phyloP scores from a whole-genome alignment of 2,113 vertebrate species.

The Procavia capensis region DNA sequence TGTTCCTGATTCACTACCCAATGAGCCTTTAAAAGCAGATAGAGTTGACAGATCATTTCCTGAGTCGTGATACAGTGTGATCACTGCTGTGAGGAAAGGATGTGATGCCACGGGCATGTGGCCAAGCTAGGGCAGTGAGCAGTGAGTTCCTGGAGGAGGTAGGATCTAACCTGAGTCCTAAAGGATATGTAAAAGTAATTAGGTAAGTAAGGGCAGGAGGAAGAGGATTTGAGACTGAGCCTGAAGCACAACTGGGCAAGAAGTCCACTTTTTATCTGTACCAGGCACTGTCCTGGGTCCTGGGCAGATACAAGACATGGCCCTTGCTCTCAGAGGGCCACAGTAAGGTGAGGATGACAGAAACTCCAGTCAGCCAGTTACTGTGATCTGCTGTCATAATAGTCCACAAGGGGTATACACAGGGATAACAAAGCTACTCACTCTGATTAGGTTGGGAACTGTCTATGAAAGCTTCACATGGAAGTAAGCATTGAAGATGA shows the following conservation, averaged over 20 bases:
- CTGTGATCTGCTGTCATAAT: neutral
- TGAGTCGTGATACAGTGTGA: neutral
- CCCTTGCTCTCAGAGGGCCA: neutral
- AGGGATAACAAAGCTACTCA: neutral
- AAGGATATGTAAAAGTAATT: conserved; percentile 8
- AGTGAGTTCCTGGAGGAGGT: neutral
- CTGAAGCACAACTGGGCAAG: neutral
- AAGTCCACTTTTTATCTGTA: neutral
- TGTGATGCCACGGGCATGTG: neutral
- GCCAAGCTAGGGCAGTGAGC: neutral
- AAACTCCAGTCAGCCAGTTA: accelerated
- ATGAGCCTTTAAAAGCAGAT: neutral
- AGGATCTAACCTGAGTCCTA: neutral
- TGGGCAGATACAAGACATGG: neutral
- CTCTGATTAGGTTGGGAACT: neutral
- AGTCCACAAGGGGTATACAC: neutral
- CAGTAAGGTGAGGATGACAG: neutral
- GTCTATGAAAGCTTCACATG: neutral
- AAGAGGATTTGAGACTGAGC: neutral
- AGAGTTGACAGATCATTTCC: neutral
- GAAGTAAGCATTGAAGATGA: neutral
- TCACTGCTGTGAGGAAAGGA: neutral
- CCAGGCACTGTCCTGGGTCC: neutral
- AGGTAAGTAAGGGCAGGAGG: neutral
- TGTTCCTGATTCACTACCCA: neutral